phyloP scores from a whole-genome alignment of 1,140 invertebrate species.

The Leptoteleia sp. region DNA sequence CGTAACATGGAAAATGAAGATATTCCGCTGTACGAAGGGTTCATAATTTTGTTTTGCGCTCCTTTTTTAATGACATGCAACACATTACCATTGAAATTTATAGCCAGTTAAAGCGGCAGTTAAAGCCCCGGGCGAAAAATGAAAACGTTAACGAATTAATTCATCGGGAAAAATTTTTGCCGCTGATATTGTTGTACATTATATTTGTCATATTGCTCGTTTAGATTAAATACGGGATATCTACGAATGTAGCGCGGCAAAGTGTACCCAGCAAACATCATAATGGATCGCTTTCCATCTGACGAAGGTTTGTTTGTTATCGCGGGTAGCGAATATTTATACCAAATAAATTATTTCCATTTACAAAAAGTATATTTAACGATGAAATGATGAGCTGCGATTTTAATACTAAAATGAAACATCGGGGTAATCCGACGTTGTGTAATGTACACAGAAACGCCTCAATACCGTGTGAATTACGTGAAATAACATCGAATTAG shows the following conservation, averaged over 20 bases:
- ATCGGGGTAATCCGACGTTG: constrained; percentile 52
- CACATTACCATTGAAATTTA: constrained; percentile 4
- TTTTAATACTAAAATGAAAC: constrained; percentile 56
- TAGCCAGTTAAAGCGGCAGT: no score
- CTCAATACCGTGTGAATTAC: constrained; percentile 37
- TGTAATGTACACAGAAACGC: constrained; percentile 37
- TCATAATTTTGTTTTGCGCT: background rate
- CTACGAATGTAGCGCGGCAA: constrained; percentile 36
- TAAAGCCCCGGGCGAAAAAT: constrained; percentile 6
- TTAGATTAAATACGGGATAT: constrained; percentile 57
- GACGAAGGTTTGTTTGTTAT: constrained; percentile 54
- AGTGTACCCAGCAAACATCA: constrained; percentile 62
- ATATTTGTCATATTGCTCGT: constrained; percentile 56
- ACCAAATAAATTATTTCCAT: constrained; percentile 51
- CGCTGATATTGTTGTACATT: constrained; percentile 29
- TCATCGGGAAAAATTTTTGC: constrained; percentile 25
- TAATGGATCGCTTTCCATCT: constrained; percentile 56
- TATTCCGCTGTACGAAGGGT: no score
- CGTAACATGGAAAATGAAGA: no score
- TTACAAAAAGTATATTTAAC: constrained; percentile 56
- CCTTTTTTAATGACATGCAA: background rate
- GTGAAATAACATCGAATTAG: constrained; percentile 48
- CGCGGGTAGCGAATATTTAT: constrained; percentile 47
- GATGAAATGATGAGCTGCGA: constrained; percentile 48
- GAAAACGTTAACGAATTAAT: constrained; percentile 40